Base-by-base conservation (phyloP, 1,140 invertebrate species). In the Drosophila funebris region DNA sequence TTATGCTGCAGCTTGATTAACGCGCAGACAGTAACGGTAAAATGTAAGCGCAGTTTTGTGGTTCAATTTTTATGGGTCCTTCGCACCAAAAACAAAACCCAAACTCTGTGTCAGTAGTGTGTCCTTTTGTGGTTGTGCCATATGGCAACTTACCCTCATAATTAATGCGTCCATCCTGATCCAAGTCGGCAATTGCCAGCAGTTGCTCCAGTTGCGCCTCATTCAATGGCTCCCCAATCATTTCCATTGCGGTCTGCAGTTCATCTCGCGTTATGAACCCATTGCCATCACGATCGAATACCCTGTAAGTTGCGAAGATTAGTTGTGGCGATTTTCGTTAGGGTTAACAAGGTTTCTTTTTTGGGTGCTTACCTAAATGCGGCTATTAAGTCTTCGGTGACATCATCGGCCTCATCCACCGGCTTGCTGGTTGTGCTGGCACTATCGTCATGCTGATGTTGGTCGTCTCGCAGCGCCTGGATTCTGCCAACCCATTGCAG, bases 211-310 rank as follows among this genome's bases (percentile, higher is more conserved):
- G 92, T 83, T 96, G 95, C 69, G 93, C 92, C 75, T 96, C 95
- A 1, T 95, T 95, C 39, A 96, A 93, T 3, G 93, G 93, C 92
- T 96, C 96, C 31, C 95, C 95, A 78, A 96, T 96, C 93, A 96
- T 95, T 92, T 96, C 95, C 93, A 96, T 95, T 8, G 95, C 96
- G 56, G 93, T 92, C 82, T 94, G 93, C 31, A 96, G 91, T 92
- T 96, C 96, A 85, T 96, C 95, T 88, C 95, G 93, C 36, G 95
- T 96, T 79, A 96, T 96, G 85, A 94, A 96, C 2, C 95, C 95
- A 91, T 96, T 96, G 73, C 94, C 93, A 83, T 96, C 95, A 50
- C 95, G 93, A 92, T 96, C 96, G 90, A 96, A 96, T 52, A 96
- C 95, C 85, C 94, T 94, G 88, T 3, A 75, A 77, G 88, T 46